Evolutionary conservation across 2,113 vertebrate species (phyloP).

Genomic region (Cyanocitta stelleri): DNA sequence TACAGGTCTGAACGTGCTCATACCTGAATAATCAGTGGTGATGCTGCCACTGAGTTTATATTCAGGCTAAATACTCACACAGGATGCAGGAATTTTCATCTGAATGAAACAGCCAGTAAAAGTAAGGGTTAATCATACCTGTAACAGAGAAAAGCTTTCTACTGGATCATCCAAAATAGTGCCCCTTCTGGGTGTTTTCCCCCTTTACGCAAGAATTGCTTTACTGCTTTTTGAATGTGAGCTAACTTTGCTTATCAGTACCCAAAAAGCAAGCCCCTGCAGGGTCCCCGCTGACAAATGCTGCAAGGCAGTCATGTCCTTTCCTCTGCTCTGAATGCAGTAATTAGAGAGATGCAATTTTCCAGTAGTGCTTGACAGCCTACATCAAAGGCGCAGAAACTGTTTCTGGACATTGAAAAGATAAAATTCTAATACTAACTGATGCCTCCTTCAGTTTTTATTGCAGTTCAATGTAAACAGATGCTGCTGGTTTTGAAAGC

Average conservation of each 20-base stretch:
- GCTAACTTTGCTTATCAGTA: constrained; percentile 29
- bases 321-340: not conserved
- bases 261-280: constrained; percentile 8
- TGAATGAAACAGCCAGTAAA: not conserved
- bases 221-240: not conserved
- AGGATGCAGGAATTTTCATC: not conserved
- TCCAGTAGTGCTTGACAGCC: constrained; percentile 55
- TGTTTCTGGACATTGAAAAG: constrained; percentile 62
- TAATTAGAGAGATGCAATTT: constrained; percentile 52
- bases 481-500: constrained; percentile 40
- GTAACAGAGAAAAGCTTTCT: not conserved
- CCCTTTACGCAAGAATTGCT: not conserved
- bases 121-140: not conserved
- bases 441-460: constrained; percentile 55
- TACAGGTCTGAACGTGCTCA: not conserved
- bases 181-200: not conserved
- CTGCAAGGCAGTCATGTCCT: constrained; percentile 26
- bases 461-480: constrained; percentile 49
- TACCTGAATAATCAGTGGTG: not conserved
- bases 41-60: not conserved
- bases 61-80: not conserved
- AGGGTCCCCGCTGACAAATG: not conserved
- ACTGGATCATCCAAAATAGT: not conserved
- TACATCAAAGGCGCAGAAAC: constrained; percentile 64
- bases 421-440: constrained; percentile 61